A percentile compares a stretch with the other conserved stretches of the same genome.
Evolutionary conservation across 1,140 invertebrate genomes (phyloP).

Genomic region (Psilanteris sp.): DNA sequence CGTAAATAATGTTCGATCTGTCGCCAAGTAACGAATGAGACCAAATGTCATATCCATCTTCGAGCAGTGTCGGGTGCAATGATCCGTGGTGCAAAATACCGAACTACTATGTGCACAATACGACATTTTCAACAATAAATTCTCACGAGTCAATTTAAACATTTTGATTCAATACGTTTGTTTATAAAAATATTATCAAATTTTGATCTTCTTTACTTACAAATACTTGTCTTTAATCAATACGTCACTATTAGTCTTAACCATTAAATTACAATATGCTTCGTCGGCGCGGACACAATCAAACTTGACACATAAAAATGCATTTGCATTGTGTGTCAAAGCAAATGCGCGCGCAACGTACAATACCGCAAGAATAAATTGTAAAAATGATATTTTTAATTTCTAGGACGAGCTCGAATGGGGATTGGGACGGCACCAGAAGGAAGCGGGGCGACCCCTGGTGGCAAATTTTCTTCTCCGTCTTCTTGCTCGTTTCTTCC

Average conservation of each 20-base stretch:
- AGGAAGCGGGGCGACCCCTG: slow-evolving; percentile 73
- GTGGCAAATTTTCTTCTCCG: slow-evolving; percentile 78
- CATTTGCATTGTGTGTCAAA: slow-evolving; percentile 1
- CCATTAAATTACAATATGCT: slow-evolving; percentile 14
- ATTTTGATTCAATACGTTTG: slow-evolving; percentile 8
- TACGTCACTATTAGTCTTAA: slow-evolving; percentile 6
- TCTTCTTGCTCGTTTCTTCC: slow-evolving; percentile 76
- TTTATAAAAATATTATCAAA: slow-evolving; percentile 7
- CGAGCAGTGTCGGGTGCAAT: slow-evolving; percentile 23
- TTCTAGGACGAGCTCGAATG: slow-evolving; percentile 69
- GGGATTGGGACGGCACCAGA: slow-evolving; percentile 73
- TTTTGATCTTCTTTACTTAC: slow-evolving; percentile 13
- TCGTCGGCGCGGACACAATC: too few species aligned
- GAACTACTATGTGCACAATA: slow-evolving; percentile 34
- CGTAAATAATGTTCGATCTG: slow-evolving; percentile 41
- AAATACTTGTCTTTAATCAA: neutral
- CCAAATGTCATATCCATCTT: slow-evolving; percentile 25
- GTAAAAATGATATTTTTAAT: slow-evolving; percentile 62
- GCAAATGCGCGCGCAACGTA: neutral
- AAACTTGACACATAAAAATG: too few species aligned
- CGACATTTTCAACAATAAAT: slow-evolving; percentile 55
- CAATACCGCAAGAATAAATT: slow-evolving; percentile 49
- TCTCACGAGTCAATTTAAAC: slow-evolving; percentile 35
- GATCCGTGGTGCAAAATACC: slow-evolving; percentile 17
- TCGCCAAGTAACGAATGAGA: slow-evolving; percentile 22